Evolutionary conservation across 2,797 vertebrate genomes (phyloP).

Genomic region (Melanotaenia parkinsoni): DNA sequence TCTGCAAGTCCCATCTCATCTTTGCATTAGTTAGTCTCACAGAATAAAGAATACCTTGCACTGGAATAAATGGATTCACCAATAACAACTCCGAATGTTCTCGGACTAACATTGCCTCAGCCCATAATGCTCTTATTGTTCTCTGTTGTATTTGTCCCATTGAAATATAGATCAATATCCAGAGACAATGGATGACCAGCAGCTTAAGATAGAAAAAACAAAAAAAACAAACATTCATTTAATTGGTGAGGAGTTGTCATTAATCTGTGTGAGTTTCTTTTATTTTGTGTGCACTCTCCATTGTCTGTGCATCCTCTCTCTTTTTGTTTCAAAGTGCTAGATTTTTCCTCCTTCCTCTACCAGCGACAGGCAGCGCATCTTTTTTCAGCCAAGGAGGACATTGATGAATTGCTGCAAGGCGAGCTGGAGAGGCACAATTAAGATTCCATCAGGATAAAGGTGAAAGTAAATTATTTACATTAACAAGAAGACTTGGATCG

Average conservation of each 20-base stretch:
- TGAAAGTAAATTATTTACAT: constrained; percentile 88
- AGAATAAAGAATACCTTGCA: constrained; percentile 64
- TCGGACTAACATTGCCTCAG: constrained; percentile 45
- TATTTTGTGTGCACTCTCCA: constrained; percentile 38
- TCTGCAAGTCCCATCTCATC: constrained; percentile 60
- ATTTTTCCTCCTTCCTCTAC: constrained; percentile 24
- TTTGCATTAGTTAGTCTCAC: constrained; percentile 68
- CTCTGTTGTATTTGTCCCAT: constrained; percentile 55
- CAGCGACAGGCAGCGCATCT: constrained; percentile 54
- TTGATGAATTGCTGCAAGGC: constrained; percentile 80
- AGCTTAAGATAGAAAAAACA: constrained; percentile 70
- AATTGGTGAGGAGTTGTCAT: constrained; percentile 73
- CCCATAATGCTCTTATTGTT: constrained; percentile 65
- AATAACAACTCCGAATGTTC: constrained; percentile 64
- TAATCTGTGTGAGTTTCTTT: constrained; percentile 66
- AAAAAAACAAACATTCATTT: constrained; percentile 45
- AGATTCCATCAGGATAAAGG: constrained; percentile 89
- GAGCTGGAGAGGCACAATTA: constrained; percentile 82
- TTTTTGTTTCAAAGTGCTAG: constrained; percentile 59
- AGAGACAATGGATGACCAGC: constrained; percentile 72
- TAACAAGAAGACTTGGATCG: constrained; percentile 73
- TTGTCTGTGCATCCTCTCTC: constrained; percentile 34
- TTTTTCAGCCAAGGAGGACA: constrained; percentile 71
- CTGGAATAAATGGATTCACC: constrained; percentile 66
- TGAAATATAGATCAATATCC: constrained; percentile 78